Evolutionary conservation across 2,888 invertebrate species (phyloP), one percentile per base, ranked within the genome.

Genomic region (Lasius platythorax): DNA sequence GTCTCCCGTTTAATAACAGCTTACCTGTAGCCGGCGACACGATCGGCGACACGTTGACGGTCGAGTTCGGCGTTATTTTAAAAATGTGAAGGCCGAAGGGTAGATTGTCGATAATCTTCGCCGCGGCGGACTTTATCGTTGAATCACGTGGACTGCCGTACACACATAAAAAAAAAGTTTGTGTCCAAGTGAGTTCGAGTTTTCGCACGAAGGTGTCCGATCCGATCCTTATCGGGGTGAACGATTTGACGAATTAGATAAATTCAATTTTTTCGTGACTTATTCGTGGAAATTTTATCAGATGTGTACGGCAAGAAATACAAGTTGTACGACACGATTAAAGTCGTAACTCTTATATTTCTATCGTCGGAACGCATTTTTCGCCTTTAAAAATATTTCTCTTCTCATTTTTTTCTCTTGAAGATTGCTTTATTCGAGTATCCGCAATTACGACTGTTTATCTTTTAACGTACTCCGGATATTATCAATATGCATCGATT

Each of bases 71-170:
- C 28, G 76, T 78, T 68, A 68, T 68, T 67, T 78, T 78, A 40
- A 68, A 78, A 78, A 78, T 70, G n/a, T 61, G 61, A 81, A 81
- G 81, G 81, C 33, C 61, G 18, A 46, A 53, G 56, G 66, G 56
- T 67, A 76, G 82, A 67, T 82, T n/a, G 58, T 28, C 37, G 76
- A 82, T 82, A 76, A 76, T 82, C 40, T 67, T 46, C 15, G 18
- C 56, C 30, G 23, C 56, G 23, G 30, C 46, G 50, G 43, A 76
- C 33, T 28, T 82, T 75, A 73, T 78, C 76, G 40, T 37, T 2
- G n/a, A 56, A 67, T 56, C n/a, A n/a, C n/a, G 53, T 37, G n/a
- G 2, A 3, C 50, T 50, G 46, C 15, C 37, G 66, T 18, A n/a
- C 23, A n/a, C 23, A 2, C 15, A 33, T 46, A 12, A 28, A 66